Evolutionary conservation across 2,888 invertebrate genomes (phyloP).

Genomic region (Pseudococcus jackbeardsleyi): DNA sequence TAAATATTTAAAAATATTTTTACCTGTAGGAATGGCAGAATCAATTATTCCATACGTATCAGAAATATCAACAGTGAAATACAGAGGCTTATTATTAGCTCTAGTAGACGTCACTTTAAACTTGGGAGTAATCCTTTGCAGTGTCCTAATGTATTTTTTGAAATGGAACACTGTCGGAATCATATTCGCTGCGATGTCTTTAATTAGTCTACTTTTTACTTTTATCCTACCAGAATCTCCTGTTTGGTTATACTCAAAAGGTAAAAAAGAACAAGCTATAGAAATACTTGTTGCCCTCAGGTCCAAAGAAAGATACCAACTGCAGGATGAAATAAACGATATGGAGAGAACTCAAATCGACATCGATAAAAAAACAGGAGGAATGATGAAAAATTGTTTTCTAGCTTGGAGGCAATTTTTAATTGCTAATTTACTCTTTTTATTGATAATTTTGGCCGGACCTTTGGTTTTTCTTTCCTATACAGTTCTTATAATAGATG

Average conservation of each 20-base stretch:
- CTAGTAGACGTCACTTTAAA: not conserved
- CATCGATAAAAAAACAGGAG: not conserved
- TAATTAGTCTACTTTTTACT: not conserved
- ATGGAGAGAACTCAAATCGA: not conserved
- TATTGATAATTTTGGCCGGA: not conserved
- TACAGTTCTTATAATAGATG: conserved; percentile 41
- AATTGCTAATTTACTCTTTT: not conserved
- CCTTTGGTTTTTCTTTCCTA: conserved; percentile 40
- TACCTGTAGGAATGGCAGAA: conserved; percentile 16
- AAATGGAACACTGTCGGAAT: conserved; percentile 40
- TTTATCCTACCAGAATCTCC: conserved; percentile 52
- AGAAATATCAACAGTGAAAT: conserved; percentile 42
- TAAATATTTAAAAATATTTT: not conserved
- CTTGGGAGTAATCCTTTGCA: conserved; percentile 44
- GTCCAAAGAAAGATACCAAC: not conserved
- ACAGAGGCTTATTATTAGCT: conserved; percentile 43
- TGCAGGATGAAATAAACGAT: conserved; percentile 47
- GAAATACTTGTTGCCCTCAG: not conserved
- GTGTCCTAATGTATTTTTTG: conserved; percentile 10
- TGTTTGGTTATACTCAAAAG: conserved; percentile 32
- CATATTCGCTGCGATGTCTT: not conserved
- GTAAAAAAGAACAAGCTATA: conserved; percentile 33
- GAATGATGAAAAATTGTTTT: not conserved
- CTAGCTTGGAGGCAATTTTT: conserved; percentile 41
- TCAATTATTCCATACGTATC: conserved; percentile 39